Evolutionary conservation across 1,140 invertebrate genomes (phyloP).

Genomic region (Bathynomus jamesi): DNA sequence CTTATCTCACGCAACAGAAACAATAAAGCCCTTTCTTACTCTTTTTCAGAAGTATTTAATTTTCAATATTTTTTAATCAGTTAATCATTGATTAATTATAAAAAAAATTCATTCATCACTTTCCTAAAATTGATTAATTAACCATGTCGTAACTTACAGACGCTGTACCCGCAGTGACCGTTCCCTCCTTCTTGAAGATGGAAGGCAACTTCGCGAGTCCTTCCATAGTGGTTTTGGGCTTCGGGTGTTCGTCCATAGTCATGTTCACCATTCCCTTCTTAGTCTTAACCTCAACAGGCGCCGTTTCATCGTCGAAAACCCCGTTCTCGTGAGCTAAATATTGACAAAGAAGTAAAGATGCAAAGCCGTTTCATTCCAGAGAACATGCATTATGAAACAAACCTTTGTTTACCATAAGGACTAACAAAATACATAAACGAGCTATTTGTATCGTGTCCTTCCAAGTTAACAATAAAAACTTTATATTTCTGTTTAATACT

Average conservation of each 20-base stretch:
- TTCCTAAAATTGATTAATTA: no score
- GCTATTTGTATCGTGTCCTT: no score
- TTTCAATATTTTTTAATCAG: no score
- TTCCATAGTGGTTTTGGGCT: constrained; percentile 77
- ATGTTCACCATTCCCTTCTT: constrained; percentile 73
- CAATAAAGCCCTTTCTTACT: no score
- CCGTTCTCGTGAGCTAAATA: constrained; percentile 73
- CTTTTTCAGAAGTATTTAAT: no score
- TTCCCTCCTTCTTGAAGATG: constrained; percentile 92
- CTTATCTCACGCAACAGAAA: no score
- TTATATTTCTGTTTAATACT: no score
- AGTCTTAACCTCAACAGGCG: constrained; percentile 72
- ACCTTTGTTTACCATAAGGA: neutral
- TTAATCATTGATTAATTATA: no score
- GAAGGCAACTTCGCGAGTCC: constrained; percentile 68
- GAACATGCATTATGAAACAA: neutral
- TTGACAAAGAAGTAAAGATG: neutral
- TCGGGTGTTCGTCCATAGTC: constrained; percentile 88
- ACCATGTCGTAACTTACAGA: constrained; percentile 65
- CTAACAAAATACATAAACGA: neutral
- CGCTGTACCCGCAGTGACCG: constrained; percentile 90
- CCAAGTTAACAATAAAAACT: no score
- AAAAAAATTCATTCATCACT: no score
- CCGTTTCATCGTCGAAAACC: constrained; percentile 82
- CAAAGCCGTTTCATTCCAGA: no score